Evolutionary conservation across 2,888 invertebrate genomes (phyloP).

Genomic region (Acleris cristana): DNA sequence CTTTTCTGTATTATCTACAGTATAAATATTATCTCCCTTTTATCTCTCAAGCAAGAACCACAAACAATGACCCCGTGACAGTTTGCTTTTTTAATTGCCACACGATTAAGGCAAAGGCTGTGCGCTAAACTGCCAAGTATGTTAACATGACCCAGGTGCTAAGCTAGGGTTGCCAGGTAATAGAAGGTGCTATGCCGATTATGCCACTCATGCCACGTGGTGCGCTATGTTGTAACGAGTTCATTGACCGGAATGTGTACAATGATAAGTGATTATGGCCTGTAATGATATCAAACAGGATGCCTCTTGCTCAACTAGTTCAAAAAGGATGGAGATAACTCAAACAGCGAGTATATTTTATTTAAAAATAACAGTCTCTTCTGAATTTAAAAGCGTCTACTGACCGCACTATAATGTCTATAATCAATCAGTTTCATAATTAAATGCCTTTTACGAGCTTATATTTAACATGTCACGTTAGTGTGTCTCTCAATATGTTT

Average conservation of each 20-base stretch:
- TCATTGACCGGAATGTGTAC: conserved; percentile 11
- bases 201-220: conserved; percentile 4
- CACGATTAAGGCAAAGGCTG: conserved; percentile 23
- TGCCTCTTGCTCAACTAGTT: background rate
- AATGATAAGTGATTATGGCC: conserved; percentile 13
- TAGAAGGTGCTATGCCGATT: conserved; percentile 5
- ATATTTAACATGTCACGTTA: no score
- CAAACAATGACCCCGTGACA: conserved; percentile 12
- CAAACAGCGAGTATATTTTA: no score
- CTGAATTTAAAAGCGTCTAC: no score
- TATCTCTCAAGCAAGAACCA: background rate
- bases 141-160: conserved; percentile 4
- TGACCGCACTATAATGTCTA: no score
- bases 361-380: no score
- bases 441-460: no score
- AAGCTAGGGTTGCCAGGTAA: conserved; percentile 5
- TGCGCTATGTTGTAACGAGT: conserved; percentile 5
- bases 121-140: conserved; percentile 13
- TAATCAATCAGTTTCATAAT: no score
- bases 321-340: conserved; percentile 7
- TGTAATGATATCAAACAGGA: conserved; percentile 10
- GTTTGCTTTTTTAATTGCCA: conserved; percentile 23
- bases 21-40: no score
- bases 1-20: no score
- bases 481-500: no score